These are phyloP conservation scores for Drosophila lutescens DNA, from an alignment of 2,888 invertebrate species.

Conservation along the genomic window DNA sequence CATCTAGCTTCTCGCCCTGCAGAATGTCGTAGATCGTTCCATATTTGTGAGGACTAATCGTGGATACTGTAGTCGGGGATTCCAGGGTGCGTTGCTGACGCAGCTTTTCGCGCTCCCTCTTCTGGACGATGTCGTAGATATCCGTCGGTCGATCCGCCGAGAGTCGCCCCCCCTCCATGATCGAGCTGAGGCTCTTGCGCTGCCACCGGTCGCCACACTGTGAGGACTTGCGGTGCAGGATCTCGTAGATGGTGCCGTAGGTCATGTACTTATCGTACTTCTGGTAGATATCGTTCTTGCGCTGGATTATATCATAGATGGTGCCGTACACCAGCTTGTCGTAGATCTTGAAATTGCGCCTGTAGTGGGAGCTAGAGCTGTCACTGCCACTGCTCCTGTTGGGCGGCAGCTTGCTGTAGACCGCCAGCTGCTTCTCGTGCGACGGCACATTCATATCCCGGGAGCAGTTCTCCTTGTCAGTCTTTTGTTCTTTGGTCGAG, in stretches of 20 bases:
- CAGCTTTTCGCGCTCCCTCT: conserved; percentile 61
- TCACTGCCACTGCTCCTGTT: conserved; percentile 42
- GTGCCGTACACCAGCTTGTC: conserved; percentile 84
- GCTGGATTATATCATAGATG: conserved; percentile 84
- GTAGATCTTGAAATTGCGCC: conserved; percentile 84
- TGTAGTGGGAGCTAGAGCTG: conserved; percentile 58
- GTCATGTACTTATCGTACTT: conserved; percentile 85
- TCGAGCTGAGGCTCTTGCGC: conserved; percentile 82
- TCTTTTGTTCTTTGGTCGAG: conserved; percentile 61
- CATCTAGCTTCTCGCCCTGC: conserved; percentile 79
- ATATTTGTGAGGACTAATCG: conserved; percentile 74
- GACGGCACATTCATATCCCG: conserved; percentile 11
- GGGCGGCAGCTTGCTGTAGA: conserved; percentile 25
- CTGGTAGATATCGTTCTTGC: conserved; percentile 84
- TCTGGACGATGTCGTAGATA: conserved; percentile 84
- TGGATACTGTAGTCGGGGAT: conserved; percentile 5
- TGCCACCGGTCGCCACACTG: conserved; percentile 79
- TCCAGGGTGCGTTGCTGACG: conserved; percentile 15
- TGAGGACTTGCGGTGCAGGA: conserved; percentile 83
- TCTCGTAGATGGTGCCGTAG: conserved; percentile 84
- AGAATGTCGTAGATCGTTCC: conserved; percentile 84
- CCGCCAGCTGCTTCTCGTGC: conserved; percentile 49
- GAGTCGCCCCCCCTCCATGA: conserved; percentile 72
- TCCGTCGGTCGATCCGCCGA: conserved; percentile 64
- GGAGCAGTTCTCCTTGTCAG: conserved; percentile 43